Percentiles rank a stretch among this genome's conserved stretches.
These are phyloP conservation scores for Fopius arisanus DNA, from an alignment of 1,140 invertebrate species.

Conservation along the genomic window DNA sequence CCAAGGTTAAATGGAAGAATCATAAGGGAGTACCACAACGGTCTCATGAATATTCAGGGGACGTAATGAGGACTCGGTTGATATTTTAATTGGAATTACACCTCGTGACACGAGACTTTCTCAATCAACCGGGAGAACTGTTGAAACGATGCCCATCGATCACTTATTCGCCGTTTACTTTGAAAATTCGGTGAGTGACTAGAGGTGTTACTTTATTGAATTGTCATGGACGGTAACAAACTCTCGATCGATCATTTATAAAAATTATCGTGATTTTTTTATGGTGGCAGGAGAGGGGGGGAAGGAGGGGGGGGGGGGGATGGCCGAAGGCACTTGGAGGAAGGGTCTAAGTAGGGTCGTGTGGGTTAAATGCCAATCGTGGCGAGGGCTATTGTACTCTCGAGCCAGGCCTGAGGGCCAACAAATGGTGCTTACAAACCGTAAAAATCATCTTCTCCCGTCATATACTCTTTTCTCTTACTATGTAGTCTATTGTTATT, in stretches of 20 bases:
- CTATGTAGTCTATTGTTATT: constrained; percentile 43
- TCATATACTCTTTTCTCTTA: not conserved
- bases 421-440: constrained; percentile 1
- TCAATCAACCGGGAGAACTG: not conserved
- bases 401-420: constrained; percentile 39
- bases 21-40: constrained; percentile 12
- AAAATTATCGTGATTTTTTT: constrained; percentile 9
- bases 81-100: constrained; percentile 40
- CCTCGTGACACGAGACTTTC: constrained; percentile 21
- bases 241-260: constrained; percentile 21
- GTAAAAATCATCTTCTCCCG: not conserved
- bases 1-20: constrained; percentile 27
- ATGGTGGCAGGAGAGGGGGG: no score
- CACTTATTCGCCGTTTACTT: not conserved
- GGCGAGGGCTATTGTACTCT: constrained; percentile 47
- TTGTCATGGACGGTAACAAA: constrained; percentile 28
- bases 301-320: no score
- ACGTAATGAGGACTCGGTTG: constrained; percentile 22
- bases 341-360: constrained; percentile 36
- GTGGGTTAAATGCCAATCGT: constrained; percentile 54
- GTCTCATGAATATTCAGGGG: constrained; percentile 31
- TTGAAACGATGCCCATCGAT: constrained; percentile 2
- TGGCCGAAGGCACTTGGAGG: constrained; percentile 13
- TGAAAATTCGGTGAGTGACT: not conserved
- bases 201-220: constrained; percentile 16